Base-by-base conservation (phyloP, 2,113 vertebrate genomes). In the Micromys minutus region DNA sequence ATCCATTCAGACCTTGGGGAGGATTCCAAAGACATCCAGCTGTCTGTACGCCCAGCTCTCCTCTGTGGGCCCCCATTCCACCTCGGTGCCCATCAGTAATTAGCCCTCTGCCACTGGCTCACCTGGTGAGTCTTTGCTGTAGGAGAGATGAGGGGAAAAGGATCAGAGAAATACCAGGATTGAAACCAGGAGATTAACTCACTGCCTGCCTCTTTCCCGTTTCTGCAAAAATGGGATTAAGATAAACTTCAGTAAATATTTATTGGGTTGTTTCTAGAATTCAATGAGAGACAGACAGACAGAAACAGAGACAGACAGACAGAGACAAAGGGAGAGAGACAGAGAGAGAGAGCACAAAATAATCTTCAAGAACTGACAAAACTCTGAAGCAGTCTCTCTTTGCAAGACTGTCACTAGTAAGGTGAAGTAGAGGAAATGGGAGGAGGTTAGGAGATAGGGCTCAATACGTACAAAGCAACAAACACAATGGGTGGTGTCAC, bases 1-100 rank as follows among this genome's bases (percentile, higher is more conserved):
- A 77, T 97, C 77, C 90, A 24, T 94, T 96, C 97, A 94, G 36
- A 47, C 36, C 67, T 59, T 69, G 39, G 19, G 80, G 39, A 91
- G 17, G 61, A 81, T 89, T 94, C 93, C 75, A 80, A 94, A 94
- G 89, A 72, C 10, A 85, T 39, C 90, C 84, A 88, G 79, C 89
- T 96, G 26, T 75, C 83, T 34, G 10, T 36, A 26, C 36, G 17
- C 52, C 76, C 24, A 22, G 74, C 85, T 79, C 90, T 93, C 75
- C 74, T 91, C 52, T 0, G 47, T 81, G 80, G 87, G 79, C 9
- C 24, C 42, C 31, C 47, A 0, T 71, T 92, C 42, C 59, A 50
- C 47, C 52, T 91, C 84, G 26, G 2, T 42, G 77, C 77, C 63
- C 42, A 21, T 80, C 2, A 22, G 36, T 79, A 59, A 95, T 94